Percentiles rank a stretch among this genome's conserved stretches.
phyloP scores from a whole-genome alignment of 2,113 vertebrate genomes.

The Cyanocitta stelleri region DNA sequence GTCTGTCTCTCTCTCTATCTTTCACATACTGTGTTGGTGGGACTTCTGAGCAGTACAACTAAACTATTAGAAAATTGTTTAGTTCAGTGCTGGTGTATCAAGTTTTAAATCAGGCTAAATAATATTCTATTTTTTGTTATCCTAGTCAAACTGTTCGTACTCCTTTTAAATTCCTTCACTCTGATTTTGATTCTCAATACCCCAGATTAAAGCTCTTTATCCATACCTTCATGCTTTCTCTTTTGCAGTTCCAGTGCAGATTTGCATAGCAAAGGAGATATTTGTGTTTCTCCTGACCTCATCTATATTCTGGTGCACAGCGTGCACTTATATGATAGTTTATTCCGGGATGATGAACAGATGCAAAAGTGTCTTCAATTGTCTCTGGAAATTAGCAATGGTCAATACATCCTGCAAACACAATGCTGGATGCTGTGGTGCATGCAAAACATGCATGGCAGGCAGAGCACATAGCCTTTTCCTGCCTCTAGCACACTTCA shows the following conservation, averaged over 20 bases:
- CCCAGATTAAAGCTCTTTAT: conserved; percentile 45
- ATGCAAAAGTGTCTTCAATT: conserved; percentile 64
- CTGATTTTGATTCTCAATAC: conserved; percentile 9
- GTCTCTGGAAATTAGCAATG: conserved; percentile 67
- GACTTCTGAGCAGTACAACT: background rate
- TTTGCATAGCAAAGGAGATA: conserved; percentile 43
- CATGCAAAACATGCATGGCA: conserved; percentile 41
- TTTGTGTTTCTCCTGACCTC: conserved; percentile 16
- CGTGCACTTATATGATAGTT: conserved; percentile 39
- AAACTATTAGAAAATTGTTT: background rate
- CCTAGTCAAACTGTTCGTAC: background rate
- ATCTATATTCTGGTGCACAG: conserved; percentile 49
- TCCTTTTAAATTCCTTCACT: conserved; percentile 42
- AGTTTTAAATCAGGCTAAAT: background rate
- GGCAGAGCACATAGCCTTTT: conserved; percentile 62
- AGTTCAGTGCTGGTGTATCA: background rate
- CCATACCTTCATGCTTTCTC: conserved; percentile 35
- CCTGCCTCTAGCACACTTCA: conserved; percentile 69
- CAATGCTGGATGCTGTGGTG: conserved; percentile 26
- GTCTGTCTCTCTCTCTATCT: background rate
- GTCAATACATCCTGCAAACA: conserved; percentile 33
- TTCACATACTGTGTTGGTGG: background rate
- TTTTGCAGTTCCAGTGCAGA: background rate
- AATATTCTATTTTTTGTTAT: background rate
- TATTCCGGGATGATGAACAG: conserved; percentile 39